Evolutionary conservation across 2,888 invertebrate species (phyloP), one percentile per base, ranked within the genome.

Genomic region (Lycophotia porphyrea): DNA sequence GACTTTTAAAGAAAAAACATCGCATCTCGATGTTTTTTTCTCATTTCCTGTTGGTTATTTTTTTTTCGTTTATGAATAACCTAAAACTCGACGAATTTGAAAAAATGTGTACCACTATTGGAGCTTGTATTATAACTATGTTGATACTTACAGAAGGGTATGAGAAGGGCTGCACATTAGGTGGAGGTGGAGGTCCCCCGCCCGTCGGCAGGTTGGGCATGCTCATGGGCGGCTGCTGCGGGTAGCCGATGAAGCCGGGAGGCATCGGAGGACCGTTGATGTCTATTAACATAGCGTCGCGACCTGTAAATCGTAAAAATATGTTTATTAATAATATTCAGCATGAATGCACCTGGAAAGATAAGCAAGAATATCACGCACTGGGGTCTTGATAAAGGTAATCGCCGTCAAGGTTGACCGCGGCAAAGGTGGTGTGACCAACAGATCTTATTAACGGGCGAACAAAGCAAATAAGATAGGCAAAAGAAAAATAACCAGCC

Each of bases 201-300:
- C 77, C 77, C 97, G 96, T 93, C 11, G 86, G 85, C 47, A 82
- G 60, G 49, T 95, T 82, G 87, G 94, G 92, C 88, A 98, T 93
- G 42, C 1, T 65, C 86, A 85, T 63, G 13, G 71, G 21, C 4
- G 83, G 83, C 21, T 82, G 86, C 39, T 73, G 97, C 2, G 98
- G 98, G 93, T 97, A 98, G 0, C 98, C 98, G 84, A 98, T 97
- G 92, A 99, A 99, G 1, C 98, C 98, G 74, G 97, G 97, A 49
- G 98, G 98, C 81, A 97, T 97, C 9, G 98, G 98, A 9, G 97
- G 97, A 3, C 97, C 96, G 68, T 96, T 94, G 72, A 98, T 96
- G 91, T 98, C 98, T 82, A 98, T 97, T 75, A 98, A 93, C 90
- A 98, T 92, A 3, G 97, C 97, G 91, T 98, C 98, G 61, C 97